Conservation (phyloP, 2,797 vertebrate species). For the Siniperca undulata region DNA sequence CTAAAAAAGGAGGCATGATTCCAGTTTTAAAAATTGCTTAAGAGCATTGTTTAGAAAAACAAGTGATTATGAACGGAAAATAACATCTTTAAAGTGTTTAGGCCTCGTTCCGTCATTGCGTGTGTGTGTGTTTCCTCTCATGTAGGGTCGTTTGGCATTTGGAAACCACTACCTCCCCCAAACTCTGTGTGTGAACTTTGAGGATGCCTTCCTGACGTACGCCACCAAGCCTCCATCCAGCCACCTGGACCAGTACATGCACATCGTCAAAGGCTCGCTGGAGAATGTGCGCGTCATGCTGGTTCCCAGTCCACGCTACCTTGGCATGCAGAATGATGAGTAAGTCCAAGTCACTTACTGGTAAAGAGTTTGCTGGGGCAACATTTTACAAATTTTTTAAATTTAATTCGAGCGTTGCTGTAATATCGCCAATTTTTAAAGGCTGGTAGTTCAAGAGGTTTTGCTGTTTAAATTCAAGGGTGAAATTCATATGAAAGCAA, state of each 20-base stretch:
- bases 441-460: not conserved
- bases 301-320: slow-evolving; percentile 96
- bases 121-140: not conserved
- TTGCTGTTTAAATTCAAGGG: not conserved
- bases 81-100: not conserved
- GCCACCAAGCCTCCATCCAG: slow-evolving; percentile 98
- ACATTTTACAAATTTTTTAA: not conserved
- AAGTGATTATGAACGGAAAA: not conserved
- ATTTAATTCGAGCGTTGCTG: not conserved
- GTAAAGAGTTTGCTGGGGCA: not conserved
- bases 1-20: not conserved
- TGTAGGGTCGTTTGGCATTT: slow-evolving; percentile 96
- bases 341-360: slow-evolving; percentile 78
- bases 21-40: not conserved
- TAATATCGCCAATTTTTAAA: not conserved
- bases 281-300: slow-evolving; percentile 99
- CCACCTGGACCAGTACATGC: slow-evolving; percentile 98
- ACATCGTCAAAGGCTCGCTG: slow-evolving; percentile 96
- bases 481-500: not conserved
- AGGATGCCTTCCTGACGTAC: slow-evolving; percentile 97
- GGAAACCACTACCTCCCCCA: slow-evolving; percentile 98
- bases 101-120: not conserved
- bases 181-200: slow-evolving; percentile 96
- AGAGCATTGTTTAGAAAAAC: not conserved
- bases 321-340: slow-evolving; percentile 98